Conservation (phyloP, 2,888 invertebrate species). For the Troides helena region DNA sequence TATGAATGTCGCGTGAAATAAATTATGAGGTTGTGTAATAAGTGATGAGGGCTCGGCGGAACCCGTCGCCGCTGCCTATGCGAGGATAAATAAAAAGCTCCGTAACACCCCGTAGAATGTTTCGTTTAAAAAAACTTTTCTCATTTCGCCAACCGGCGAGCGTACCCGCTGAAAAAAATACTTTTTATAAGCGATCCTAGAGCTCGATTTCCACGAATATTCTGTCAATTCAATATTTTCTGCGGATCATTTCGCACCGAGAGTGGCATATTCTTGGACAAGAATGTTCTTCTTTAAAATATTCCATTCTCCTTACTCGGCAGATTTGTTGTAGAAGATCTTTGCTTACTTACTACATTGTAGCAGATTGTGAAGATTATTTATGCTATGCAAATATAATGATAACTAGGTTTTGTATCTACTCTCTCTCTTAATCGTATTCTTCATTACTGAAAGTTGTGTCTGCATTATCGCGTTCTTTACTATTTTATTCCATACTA, state of each 20-base stretch:
- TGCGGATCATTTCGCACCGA: conserved; percentile 12
- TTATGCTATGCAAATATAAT: background rate
- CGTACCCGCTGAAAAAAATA: conserved; percentile 41
- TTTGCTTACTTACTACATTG: background rate
- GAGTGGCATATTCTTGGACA: conserved; percentile 7
- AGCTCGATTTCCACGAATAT: conserved; percentile 43
- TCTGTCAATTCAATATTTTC: conserved; percentile 48
- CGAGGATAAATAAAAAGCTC: conserved; percentile 32
- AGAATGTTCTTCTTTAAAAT: conserved; percentile 21
- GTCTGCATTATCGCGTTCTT: too few relatives aligned
- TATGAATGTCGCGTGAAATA: conserved; percentile 14
- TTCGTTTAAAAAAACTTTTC: conserved; percentile 63
- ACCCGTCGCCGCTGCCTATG: conserved; percentile 8
- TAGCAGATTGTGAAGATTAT: background rate
- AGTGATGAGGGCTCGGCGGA: conserved; percentile 11
- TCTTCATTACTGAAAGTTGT: too few relatives aligned
- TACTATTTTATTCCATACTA: too few relatives aligned
- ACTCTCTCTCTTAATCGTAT: too few relatives aligned
- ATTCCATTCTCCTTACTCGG: background rate
- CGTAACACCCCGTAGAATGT: conserved; percentile 43
- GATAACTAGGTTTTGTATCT: too few relatives aligned
- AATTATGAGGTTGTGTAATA: conserved; percentile 17
- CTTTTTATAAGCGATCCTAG: conserved; percentile 46
- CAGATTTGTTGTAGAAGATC: conserved; percentile 7
- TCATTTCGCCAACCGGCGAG: conserved; percentile 52